Base-by-base conservation (phyloP, 2,113 vertebrate species). In the Sciurus niger region DNA sequence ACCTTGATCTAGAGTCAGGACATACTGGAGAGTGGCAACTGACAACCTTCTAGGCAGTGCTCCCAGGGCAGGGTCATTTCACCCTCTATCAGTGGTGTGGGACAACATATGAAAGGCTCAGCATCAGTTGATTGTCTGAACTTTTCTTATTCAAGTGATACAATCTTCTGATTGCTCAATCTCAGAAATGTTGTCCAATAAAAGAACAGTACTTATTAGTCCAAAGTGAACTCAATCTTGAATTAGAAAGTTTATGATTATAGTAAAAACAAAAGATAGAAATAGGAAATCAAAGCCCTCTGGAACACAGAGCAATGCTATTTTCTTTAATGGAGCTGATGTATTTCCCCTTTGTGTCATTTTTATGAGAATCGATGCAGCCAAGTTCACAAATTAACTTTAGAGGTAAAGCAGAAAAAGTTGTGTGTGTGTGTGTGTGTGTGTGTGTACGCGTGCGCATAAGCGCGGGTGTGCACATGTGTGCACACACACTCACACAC, bases 301-400 rank as follows among this genome's bases (percentile, higher is more conserved):
- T 76, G 25, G 32, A 70, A 67, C 9, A 53, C 0, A 60, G 16
- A 84, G 67, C 9, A 43, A 46, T 6, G 78, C 24, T 37, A 43
- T 63, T 96, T 84, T 65, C 67, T 89, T 90, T 80, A 73, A 76
- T 85, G 13, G 0, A 53, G n/a, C 34, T 73, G 84, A 46, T 6
- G 28, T 2, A 10, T n/a, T 80, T 7, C 17, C 74, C 22, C 72
- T 80, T 73, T 94, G 86, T 43, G 84, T 90, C 48, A 53, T 85
- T 96, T 94, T 96, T 89, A 93, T 76, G 68, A 96, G 95, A 73
- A 63, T 18, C 78, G 77, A 83, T 12, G 70, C 0, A 9, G 96
- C 77, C 83, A 93, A 96, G 84, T 96, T 97, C 87, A 85, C 82
- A 80, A 34, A 80, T 65, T 83, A 93, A 87, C 76, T 82, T 94